phyloP scores from a whole-genome alignment of 2,888 invertebrate species.

The Alcis repandata region DNA sequence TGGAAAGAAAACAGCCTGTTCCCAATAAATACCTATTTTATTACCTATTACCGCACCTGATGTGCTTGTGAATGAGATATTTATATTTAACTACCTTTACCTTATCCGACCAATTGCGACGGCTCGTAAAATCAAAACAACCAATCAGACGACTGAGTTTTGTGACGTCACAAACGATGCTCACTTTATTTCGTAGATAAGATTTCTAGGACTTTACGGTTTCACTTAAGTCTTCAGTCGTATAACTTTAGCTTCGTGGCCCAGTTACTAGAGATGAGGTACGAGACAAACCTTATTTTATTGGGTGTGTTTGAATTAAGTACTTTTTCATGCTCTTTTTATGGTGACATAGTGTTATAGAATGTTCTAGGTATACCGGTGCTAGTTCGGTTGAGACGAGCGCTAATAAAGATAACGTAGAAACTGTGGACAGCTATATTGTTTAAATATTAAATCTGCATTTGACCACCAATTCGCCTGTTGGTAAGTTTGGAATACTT shows the following conservation, averaged over 20 bases:
- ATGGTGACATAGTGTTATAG: neutral
- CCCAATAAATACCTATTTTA: conserved; percentile 26
- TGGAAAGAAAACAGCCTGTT: conserved; percentile 6
- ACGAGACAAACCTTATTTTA: conserved; percentile 1
- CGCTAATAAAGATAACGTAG: too few species aligned
- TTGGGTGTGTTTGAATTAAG: neutral
- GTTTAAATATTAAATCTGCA: too few species aligned
- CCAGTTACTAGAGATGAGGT: conserved; percentile 26
- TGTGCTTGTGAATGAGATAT: conserved; percentile 31
- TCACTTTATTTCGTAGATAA: conserved; percentile 31
- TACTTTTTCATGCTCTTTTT: neutral
- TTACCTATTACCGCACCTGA: conserved; percentile 29
- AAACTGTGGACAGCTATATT: too few species aligned
- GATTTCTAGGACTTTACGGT: conserved; percentile 31
- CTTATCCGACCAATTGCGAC: conserved; percentile 22
- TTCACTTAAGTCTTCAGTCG: conserved; percentile 32
- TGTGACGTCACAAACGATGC: conserved; percentile 33
- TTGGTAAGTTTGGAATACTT: too few species aligned
- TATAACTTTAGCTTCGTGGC: conserved; percentile 32
- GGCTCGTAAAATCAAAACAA: conserved; percentile 32
- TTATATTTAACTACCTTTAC: conserved; percentile 26
- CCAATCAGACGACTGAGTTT: conserved; percentile 28
- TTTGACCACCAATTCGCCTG: too few species aligned
- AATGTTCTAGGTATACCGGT: too few species aligned
- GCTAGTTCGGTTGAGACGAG: too few species aligned